Base-by-base conservation (phyloP, 2,888 invertebrate species). In the Chalcosyrphus nemorum region DNA sequence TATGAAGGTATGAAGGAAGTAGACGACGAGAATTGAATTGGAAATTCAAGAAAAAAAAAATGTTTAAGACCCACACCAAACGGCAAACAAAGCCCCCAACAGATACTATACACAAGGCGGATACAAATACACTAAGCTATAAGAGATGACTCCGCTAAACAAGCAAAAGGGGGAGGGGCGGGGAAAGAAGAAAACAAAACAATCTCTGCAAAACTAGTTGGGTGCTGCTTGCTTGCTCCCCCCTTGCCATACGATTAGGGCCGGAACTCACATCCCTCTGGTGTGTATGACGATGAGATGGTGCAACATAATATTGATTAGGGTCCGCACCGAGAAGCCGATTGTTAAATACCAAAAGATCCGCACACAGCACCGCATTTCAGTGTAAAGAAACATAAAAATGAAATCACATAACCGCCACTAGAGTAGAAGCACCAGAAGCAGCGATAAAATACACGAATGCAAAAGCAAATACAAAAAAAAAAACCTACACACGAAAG, bases 1-100 rank as follows among this genome's bases (percentile, higher is more conserved):
- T 24, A 29, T 41, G 43, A 84, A 74, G 80, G 80, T 47, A 84
- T 84, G 78, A 80, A 84, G 84, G 84, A 84, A 84, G 80, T 84
- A 84, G 65, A 68, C 65, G 84, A 84, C 84, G 84, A 65, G 80
- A 75, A 84, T 80, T 84, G 84, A 84, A 84, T 84, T 80, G 84
- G 38, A 80, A 84, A 84, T 84, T 80, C 74, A 59, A 27, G 43
- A 52, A 66, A 63, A 52, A 21, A 54, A 11, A 7, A 15, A 24
- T 24, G 24, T 4, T 4, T 4, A 24, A 24, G 24, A 2, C 24
- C 21, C 11, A 43, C 50, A 70, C 63, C 68, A 70, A 81, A 76
- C 47, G 56, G 54, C 59, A 77, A 81, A 71, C 76, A 76, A 76
- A 81, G 63, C 76, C 52, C 76, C 52, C 75, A 29, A 4, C 24